Evolutionary conservation across 2,797 vertebrate species (phyloP), one percentile per base, ranked within the genome.

Genomic region (Pseudochirops cupreus): DNA sequence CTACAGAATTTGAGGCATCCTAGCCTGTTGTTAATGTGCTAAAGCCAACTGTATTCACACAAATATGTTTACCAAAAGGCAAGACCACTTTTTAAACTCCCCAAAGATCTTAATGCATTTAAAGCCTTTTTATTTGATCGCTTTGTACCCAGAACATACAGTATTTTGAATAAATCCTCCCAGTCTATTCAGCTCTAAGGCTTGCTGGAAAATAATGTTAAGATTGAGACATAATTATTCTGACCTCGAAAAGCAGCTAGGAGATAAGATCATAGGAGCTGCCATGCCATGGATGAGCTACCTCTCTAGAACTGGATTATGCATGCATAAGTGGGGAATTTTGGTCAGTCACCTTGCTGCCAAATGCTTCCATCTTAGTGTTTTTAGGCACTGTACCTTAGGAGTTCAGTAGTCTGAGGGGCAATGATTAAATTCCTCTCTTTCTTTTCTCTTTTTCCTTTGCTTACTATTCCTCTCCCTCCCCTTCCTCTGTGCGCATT

Each of bases 51-150:
- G 97, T 90, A 96, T 97, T 98, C 97, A 95, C 11, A 0, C 94
- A 94, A 94, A 97, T 91, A 53, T 97, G 95, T 98, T 98, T 97
- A 97, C 96, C 97, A 91, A 96, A 98, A 98, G 98, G 96, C 97
- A 95, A 96, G 91, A 29, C 90, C 96, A 96, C 96, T 98, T 95
- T 98, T 95, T 98, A 96, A 97, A 97, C 94, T 98, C 96, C 93
- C 96, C 92, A 91, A 96, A 91, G 97, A 97, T 96, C 94, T 94
- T 97, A 96, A 0, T 93, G 3, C 58, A 54, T 93, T n/a, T 39
- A 97, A 92, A 91, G 62, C 91, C 56, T 92, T 97, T 94, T 55
- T 52, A 82, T 94, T 91, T 82, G 54, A 62, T 90, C 26, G 92
- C 31, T 94, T 90, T 87, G 55, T 92, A 56, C 55, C 91, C 39